Percentiles rank a stretch among this genome's conserved stretches.
Evolutionary conservation across 2,113 vertebrate genomes (phyloP).

Genomic region (Corydoras sp.): DNA sequence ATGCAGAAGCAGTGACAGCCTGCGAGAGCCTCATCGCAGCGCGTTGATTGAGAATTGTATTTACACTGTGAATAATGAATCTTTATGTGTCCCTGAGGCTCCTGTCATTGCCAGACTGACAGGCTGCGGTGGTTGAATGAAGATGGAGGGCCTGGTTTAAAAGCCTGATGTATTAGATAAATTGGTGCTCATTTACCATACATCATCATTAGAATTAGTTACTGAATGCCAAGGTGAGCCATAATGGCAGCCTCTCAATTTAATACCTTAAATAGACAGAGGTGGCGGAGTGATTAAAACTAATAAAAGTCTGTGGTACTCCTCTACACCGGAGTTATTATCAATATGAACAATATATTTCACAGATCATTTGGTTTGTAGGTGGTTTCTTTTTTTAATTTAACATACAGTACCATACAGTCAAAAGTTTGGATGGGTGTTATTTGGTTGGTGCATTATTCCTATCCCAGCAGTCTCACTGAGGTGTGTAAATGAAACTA

Average conservation of each 20-base stretch:
- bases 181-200: constrained; percentile 55
- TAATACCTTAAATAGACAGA: constrained; percentile 53
- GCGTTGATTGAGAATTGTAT: constrained; percentile 54
- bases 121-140: constrained; percentile 52
- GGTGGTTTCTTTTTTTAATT: too few relatives aligned
- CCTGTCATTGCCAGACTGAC: constrained; percentile 51
- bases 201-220: constrained; percentile 63
- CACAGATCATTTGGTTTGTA: too few relatives aligned
- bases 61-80: constrained; percentile 54
- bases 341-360: too few relatives aligned
- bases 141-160: constrained; percentile 63
- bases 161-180: constrained; percentile 57
- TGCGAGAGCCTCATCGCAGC: constrained; percentile 27
- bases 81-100: constrained; percentile 37
- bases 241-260: constrained; percentile 56
- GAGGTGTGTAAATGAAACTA: too few relatives aligned
- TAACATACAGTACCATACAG: too few relatives aligned
- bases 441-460: too few relatives aligned
- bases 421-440: too few relatives aligned
- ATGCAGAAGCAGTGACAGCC: constrained; percentile 21
- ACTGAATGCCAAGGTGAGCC: constrained; percentile 56
- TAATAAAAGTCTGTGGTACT: too few relatives aligned
- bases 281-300: constrained; percentile 29
- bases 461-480: too few relatives aligned
- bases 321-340: too few relatives aligned